These are phyloP conservation scores for Gallinago stenura DNA, from an alignment of 2,797 vertebrate species.

Conservation along the genomic window DNA sequence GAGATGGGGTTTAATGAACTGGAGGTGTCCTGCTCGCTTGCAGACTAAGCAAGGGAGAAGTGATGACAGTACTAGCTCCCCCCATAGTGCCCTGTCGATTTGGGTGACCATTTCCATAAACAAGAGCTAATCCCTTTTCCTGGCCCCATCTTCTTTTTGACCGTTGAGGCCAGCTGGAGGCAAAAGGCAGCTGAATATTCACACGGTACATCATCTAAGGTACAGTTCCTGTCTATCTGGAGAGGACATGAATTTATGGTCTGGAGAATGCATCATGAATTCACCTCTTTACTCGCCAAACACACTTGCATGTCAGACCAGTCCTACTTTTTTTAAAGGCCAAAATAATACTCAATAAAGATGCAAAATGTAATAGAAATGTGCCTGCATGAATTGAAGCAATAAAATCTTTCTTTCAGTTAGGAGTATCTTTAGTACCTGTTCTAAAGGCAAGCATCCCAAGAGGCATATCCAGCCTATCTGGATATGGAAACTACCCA, in stretches of 20 bases:
- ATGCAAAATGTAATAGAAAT: neutral
- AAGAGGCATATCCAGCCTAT: neutral
- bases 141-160: neutral
- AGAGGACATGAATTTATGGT: neutral
- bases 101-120: rapidly evolving
- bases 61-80: neutral
- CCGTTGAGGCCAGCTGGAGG: neutral
- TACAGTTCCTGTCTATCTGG: neutral
- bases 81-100: neutral
- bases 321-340: neutral
- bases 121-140: neutral
- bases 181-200: neutral
- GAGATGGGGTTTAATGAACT: neutral
- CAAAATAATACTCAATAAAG: neutral
- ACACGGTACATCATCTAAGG: neutral
- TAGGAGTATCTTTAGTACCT: neutral
- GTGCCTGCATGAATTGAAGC: neutral
- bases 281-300: neutral
- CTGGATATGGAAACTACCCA: neutral
- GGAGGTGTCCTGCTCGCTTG: neutral
- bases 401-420: neutral
- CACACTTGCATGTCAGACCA: neutral
- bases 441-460: neutral
- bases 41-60: neutral
- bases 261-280: neutral